A percentile compares a stretch with the other conserved stretches of the same genome.
These are phyloP conservation scores for Tryphoninae sp. DNA, from an alignment of 2,888 invertebrate species.

Conservation along the genomic window DNA sequence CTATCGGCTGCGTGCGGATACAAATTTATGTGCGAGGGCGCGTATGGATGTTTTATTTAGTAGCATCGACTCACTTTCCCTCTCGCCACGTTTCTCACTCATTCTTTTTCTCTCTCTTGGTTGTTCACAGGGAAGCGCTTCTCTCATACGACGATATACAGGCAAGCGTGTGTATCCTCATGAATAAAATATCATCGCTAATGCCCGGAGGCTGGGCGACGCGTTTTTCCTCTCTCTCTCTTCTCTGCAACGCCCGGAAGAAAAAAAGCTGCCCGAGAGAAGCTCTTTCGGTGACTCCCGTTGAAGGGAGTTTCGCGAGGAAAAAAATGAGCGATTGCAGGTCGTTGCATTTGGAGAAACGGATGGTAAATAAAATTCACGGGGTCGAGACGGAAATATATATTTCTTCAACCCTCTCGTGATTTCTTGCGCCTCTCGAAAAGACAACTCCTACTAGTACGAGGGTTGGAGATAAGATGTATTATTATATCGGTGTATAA, in stretches of 20 bases:
- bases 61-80: constrained; percentile 71
- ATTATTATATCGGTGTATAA: constrained; percentile 1
- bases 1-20: constrained; percentile 77
- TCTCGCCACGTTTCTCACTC: constrained; percentile 45
- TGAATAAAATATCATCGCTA: constrained; percentile 81
- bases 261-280: constrained; percentile 20
- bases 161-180: constrained; percentile 72
- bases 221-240: constrained; percentile 73
- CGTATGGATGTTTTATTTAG: constrained; percentile 81
- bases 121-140: constrained; percentile 37
- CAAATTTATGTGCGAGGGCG: constrained; percentile 79
- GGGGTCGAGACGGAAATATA: constrained; percentile 53
- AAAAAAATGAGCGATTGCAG: constrained; percentile 74
- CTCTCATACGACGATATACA: constrained; percentile 27
- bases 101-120: constrained; percentile 9
- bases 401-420: constrained; percentile 35
- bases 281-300: constrained; percentile 30
- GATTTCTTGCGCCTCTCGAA: constrained; percentile 22
- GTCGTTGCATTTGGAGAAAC: constrained; percentile 73
- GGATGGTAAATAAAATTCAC: constrained; percentile 73
- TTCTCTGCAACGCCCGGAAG: constrained; percentile 44
- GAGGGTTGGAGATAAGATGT: not conserved
- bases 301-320: constrained; percentile 32
- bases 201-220: constrained; percentile 79
- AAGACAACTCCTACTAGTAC: constrained; percentile 45